phyloP scores from a whole-genome alignment of 2,888 invertebrate genomes.

The Sabatieria punctata region DNA sequence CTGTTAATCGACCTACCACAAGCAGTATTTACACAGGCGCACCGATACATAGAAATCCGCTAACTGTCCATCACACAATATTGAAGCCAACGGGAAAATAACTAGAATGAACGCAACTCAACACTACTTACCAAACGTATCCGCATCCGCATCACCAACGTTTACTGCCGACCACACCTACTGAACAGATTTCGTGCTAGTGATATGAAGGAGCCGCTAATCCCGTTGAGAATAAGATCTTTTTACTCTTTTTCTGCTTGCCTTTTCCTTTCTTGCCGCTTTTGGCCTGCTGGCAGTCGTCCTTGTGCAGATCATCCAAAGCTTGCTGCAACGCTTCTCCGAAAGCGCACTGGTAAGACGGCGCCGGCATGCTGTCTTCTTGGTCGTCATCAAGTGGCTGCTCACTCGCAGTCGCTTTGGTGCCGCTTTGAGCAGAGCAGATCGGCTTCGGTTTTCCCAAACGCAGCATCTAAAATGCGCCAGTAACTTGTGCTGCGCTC shows the following conservation, averaged over 20 bases:
- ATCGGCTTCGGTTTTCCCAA: neutral
- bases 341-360: neutral
- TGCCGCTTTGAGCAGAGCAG: neutral
- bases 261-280: neutral
- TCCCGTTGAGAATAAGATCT: neutral
- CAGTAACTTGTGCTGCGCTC: too few species aligned
- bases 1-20: too few species aligned
- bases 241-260: neutral
- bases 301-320: neutral
- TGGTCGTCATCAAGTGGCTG: neutral
- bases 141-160: too few species aligned
- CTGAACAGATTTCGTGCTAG: too few species aligned
- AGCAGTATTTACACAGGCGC: too few species aligned
- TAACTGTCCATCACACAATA: too few species aligned
- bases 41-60: too few species aligned
- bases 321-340: constrained; percentile 4
- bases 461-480: neutral
- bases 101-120: too few species aligned
- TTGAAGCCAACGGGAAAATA: too few species aligned
- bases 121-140: too few species aligned
- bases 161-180: too few species aligned
- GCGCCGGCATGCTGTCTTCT: neutral
- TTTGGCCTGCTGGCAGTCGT: neutral
- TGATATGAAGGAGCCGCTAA: too few species aligned
- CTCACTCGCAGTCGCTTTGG: neutral